A percentile compares a stretch with the other conserved stretches of the same genome.
phyloP scores from a whole-genome alignment of 2,113 vertebrate genomes.

The Lasiurus borealis region DNA sequence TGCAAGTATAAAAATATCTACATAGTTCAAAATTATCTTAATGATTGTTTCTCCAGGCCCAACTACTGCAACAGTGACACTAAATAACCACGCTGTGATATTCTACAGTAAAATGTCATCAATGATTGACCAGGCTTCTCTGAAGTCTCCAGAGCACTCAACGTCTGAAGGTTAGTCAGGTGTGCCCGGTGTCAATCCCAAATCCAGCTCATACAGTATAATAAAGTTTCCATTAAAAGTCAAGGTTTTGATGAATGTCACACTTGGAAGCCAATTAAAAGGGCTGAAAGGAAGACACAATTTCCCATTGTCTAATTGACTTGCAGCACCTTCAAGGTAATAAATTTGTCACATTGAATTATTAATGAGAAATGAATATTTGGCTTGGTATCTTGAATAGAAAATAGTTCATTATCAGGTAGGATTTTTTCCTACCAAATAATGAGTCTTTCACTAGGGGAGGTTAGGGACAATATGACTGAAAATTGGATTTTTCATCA shows the following conservation, averaged over 20 bases:
- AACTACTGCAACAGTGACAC: not conserved
- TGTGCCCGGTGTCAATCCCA: conserved; percentile 22
- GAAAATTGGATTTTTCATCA: conserved; percentile 71
- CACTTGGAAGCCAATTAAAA: conserved; percentile 89
- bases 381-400: conserved; percentile 89
- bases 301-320: conserved; percentile 91
- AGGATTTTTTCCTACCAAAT: conserved; percentile 85
- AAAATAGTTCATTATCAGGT: conserved; percentile 88
- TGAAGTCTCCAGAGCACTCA: not conserved
- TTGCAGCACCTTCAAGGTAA: conserved; percentile 89
- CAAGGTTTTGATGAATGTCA: conserved; percentile 90
- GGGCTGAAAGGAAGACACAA: conserved; percentile 87
- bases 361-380: conserved; percentile 90
- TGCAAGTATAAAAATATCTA: not conserved
- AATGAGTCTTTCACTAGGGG: conserved; percentile 75
- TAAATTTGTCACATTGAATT: conserved; percentile 92
- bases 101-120: conserved; percentile 39
- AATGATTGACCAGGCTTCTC: not conserved
- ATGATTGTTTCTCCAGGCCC: not conserved
- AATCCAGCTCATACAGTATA: conserved; percentile 29
- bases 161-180: not conserved
- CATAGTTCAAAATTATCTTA: conserved; percentile 35
- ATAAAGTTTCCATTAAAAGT: conserved; percentile 88
- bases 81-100: not conserved
- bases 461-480: conserved; percentile 74